Conservation (phyloP, 2,113 vertebrate genomes). For the Taurulus bubalis region DNA sequence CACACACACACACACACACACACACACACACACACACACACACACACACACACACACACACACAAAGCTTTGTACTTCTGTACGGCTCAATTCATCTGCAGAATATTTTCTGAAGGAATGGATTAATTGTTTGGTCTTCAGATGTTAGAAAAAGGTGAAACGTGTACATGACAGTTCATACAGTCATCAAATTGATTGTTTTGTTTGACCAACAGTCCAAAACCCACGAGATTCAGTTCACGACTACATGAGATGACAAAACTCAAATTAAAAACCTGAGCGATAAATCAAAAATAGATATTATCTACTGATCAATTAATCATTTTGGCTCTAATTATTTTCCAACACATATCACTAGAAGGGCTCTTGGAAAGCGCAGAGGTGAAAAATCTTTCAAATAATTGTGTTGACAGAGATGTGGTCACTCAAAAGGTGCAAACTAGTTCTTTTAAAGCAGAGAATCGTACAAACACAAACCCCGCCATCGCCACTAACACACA, state of each 20-base stretch:
- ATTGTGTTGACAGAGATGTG: not conserved
- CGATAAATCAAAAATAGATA: too few species aligned
- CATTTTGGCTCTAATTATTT: not conserved
- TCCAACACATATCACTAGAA: not conserved
- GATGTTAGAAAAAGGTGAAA: not conserved
- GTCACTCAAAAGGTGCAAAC: not conserved
- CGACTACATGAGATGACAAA: not conserved
- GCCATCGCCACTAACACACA: not conserved
- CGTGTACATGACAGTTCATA: not conserved
- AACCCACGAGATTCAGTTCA: not conserved
- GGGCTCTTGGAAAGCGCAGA: not conserved
- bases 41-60: too few species aligned
- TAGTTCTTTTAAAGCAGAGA: not conserved
- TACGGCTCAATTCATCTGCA: too few species aligned
- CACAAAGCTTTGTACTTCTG: too few species aligned
- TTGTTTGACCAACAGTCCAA: not conserved
- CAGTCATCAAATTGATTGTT: too few species aligned
- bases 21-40: too few species aligned
- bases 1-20: conserved; percentile 5
- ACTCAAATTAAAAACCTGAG: not conserved
- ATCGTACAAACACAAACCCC: not conserved
- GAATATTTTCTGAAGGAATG: not conserved
- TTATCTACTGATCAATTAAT: not conserved
- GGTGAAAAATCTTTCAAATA: not conserved
- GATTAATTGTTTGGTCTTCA: not conserved